phyloP scores from a whole-genome alignment of 2,888 invertebrate species.

The Sminthurides aquaticus region DNA sequence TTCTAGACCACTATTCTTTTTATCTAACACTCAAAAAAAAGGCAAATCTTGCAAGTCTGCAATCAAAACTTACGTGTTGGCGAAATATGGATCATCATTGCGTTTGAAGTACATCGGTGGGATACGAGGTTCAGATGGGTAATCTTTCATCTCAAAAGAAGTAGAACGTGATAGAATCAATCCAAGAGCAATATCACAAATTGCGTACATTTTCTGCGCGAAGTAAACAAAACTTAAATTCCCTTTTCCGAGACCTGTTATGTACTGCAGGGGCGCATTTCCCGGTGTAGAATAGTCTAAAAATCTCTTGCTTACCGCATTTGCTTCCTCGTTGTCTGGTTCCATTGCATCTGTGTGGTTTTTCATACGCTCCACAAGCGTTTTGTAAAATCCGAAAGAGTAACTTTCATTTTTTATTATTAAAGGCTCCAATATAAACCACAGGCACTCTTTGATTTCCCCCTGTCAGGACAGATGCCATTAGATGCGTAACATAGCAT shows the following conservation, averaged over 20 bases:
- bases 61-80: constrained; percentile 63
- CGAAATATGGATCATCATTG: constrained; percentile 55
- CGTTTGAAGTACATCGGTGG: constrained; percentile 84
- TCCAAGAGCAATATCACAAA: constrained; percentile 89
- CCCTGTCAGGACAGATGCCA: constrained; percentile 22
- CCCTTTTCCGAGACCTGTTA: neutral
- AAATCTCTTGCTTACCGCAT: constrained; percentile 70
- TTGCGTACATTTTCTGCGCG: constrained; percentile 86
- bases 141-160: constrained; percentile 82
- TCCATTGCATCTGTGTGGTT: constrained; percentile 81
- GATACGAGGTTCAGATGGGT: constrained; percentile 74
- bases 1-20: neutral
- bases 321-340: constrained; percentile 72
- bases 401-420: constrained; percentile 89
- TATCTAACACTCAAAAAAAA: neutral
- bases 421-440: constrained; percentile 89
- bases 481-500: constrained; percentile 1
- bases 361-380: constrained; percentile 87
- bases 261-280: neutral
- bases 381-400: constrained; percentile 90
- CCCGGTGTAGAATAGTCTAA: too few relatives aligned
- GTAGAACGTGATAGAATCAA: constrained; percentile 79
- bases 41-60: neutral
- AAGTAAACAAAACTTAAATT: constrained; percentile 36
- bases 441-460: constrained; percentile 64